Base-by-base conservation (phyloP, 1,140 invertebrate genomes). In the Drosophila eugracilis region DNA sequence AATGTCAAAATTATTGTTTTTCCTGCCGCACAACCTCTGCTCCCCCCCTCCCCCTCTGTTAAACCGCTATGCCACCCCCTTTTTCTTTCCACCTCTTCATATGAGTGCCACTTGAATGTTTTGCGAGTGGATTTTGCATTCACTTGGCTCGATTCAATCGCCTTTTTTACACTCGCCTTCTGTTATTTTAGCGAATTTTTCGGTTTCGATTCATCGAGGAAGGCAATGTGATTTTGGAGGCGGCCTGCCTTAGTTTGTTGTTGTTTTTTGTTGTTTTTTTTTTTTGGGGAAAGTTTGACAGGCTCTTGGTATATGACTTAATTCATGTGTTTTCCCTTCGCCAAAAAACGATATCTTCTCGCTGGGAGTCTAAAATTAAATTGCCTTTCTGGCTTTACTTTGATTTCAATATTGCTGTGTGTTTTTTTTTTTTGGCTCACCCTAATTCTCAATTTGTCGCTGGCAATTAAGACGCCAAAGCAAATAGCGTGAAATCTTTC, bases 1-100 rank as follows among this genome's bases (percentile, higher is more conserved):
- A 85, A 85, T 85, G 81, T 85, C 81, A 85, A 85, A 85, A 86
- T 86, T 76, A 80, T 85, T 85, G 81, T 85, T 81, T 85, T 76
- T 85, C 78, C 78, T 65, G 69, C 49, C 55, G 49, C 42, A 45
- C 42, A 22, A 45, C 6, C 24, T 12, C 6, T 14, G 5, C 2
- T 15, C 26, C 24, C 14, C 6, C 34, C 14, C 2, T 15, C 26
- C 49, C 48, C 6, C 42, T 15, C 14, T 39, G 41, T 19, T 22
- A 44, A 44, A 44, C 19, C 36, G 22, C 41, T 21, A 44, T 5
- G 14, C 14, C 21, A 1, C 26, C 12, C 15, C 28, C 22, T 24
- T 7, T 9, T 39, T 9, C 24, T 7, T 9, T 39, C 5, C 24
- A 1, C 37, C 44, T 34, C 62, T 47, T 34, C 45, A 60, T 54